Conservation (phyloP, 1,140 invertebrate genomes). For the Drusus annulatus region DNA sequence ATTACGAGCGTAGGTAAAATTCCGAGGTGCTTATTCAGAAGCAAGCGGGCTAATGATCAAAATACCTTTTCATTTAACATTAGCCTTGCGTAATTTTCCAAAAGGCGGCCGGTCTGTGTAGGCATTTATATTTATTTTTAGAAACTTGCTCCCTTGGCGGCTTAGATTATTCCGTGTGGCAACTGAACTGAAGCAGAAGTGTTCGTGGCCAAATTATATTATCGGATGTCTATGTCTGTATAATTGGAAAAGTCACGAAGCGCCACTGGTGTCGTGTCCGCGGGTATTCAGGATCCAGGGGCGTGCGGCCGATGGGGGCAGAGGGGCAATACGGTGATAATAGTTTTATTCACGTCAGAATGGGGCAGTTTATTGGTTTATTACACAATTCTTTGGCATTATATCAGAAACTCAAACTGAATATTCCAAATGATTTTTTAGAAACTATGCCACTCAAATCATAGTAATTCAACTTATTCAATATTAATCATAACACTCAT, state of each 20-base stretch:
- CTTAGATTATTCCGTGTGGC: constrained; percentile 35
- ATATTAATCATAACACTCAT: too few relatives aligned
- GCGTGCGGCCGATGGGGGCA: background rate
- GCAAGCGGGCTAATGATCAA: too few relatives aligned
- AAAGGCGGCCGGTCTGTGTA: too few relatives aligned
- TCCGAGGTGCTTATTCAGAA: too few relatives aligned
- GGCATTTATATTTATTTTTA: constrained; percentile 12
- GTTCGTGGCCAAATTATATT: constrained; percentile 55
- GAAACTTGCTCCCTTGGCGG: constrained; percentile 12
- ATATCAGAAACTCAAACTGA: too few relatives aligned
- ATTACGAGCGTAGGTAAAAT: too few relatives aligned
- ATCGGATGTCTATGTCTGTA: constrained; percentile 47
- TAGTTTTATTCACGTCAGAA: constrained; percentile 1
- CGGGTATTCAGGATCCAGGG: background rate
- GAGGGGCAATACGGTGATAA: background rate
- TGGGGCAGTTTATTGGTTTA: background rate
- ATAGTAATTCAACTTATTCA: too few relatives aligned
- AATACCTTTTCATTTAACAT: too few relatives aligned
- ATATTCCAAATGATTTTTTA: too few relatives aligned
- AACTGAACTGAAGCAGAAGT: constrained; percentile 35
- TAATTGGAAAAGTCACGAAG: constrained; percentile 56
- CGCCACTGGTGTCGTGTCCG: constrained; percentile 7
- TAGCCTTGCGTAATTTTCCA: too few relatives aligned
- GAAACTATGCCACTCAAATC: too few relatives aligned
- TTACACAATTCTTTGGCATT: background rate